Percentiles rank a stretch among this genome's conserved stretches.
Evolutionary conservation across 1,140 invertebrate genomes (phyloP).

Genomic region (Amyelois transitella): DNA sequence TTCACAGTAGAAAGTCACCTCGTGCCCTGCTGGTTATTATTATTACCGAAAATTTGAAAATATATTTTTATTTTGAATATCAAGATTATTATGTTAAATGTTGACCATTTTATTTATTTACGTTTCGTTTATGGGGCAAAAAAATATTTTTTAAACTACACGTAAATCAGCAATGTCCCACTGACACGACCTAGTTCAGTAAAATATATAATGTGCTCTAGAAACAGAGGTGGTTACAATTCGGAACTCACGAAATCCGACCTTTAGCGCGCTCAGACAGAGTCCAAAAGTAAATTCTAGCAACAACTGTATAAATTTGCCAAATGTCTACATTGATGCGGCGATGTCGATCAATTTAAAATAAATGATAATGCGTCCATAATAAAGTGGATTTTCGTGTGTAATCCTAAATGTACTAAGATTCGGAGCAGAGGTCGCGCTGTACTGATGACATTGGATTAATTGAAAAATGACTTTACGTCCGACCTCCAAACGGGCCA

Average conservation of each 20-base stretch:
- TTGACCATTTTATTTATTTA: too few relatives aligned
- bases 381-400: conserved; percentile 23
- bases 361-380: conserved; percentile 11
- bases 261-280: neutral
- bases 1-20: too few relatives aligned
- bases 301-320: conserved; percentile 38
- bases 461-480: conserved; percentile 65
- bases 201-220: conserved; percentile 17
- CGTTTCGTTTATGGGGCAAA: too few relatives aligned
- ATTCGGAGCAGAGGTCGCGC: conserved; percentile 37
- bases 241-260: conserved; percentile 4
- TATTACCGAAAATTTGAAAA: too few relatives aligned
- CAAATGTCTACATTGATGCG: conserved; percentile 21
- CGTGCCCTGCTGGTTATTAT: too few relatives aligned
- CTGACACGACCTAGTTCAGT: conserved; percentile 15
- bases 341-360: conserved; percentile 4
- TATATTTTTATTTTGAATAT: too few relatives aligned
- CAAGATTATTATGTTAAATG: too few relatives aligned
- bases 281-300: conserved; percentile 8
- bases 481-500: conserved; percentile 42
- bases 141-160: too few relatives aligned
- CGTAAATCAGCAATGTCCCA: too few relatives aligned
- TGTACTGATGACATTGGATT: conserved; percentile 62
- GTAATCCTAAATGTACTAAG: conserved; percentile 8
- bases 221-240: conserved; percentile 1